Conservation (phyloP, 2,113 vertebrate genomes). For the Neofelis nebulosa region DNA sequence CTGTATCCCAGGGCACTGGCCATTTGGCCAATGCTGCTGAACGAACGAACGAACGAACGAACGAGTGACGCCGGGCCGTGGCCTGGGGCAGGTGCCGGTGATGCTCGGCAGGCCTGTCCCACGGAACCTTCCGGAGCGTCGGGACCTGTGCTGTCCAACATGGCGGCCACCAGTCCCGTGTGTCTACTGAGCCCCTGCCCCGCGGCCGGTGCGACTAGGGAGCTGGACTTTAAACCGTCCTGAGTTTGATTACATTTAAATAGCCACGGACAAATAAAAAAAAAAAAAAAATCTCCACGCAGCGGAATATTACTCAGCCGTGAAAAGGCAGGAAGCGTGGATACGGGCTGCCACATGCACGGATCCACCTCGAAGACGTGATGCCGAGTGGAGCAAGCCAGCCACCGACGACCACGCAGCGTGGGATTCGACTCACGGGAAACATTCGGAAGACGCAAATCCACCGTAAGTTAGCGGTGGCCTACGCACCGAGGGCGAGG, state of each 20-base stretch:
- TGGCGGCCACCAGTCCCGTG: fast-evolving
- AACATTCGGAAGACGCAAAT: not conserved
- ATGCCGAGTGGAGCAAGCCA: fast-evolving
- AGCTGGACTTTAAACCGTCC: not conserved
- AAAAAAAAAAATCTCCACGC: fast-evolving
- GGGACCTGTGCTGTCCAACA: fast-evolving
- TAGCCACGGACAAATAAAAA: not conserved
- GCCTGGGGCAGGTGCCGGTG: not conserved
- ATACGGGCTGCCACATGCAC: fast-evolving
- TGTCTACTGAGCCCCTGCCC: fast-evolving
- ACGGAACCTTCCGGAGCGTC: fast-evolving
- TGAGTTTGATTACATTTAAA: not conserved
- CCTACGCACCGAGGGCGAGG: not conserved
- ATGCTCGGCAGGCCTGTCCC: fast-evolving
- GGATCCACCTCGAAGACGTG: not conserved
- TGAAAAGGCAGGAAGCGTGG: no score
- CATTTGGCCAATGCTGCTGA: not conserved
- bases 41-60: not conserved
- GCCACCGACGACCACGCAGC: fast-evolving
- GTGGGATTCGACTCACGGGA: fast-evolving
- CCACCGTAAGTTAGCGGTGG: fast-evolving
- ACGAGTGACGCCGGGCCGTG: fast-evolving
- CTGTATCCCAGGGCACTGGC: not conserved
- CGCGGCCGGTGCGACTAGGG: fast-evolving
- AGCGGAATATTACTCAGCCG: fast-evolving